Base-by-base conservation (phyloP, 2,888 invertebrate species). In the Campoplex nolae region DNA sequence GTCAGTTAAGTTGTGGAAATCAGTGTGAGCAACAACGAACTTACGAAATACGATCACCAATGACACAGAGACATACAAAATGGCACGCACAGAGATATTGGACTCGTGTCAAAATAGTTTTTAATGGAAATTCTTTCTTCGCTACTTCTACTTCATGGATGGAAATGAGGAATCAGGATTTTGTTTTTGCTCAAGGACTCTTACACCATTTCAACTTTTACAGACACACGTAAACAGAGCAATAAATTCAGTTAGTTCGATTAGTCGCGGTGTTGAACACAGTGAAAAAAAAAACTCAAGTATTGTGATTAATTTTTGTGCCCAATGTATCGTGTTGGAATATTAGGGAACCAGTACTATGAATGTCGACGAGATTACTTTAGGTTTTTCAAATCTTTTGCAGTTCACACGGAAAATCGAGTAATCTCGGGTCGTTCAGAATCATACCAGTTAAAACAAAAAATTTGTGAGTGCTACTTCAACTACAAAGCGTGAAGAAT, bases 11-110 rank as follows among this genome's bases (percentile, higher is more conserved):
- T 87, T 87, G 83, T 74, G 76, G 78, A 77, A 85, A 70, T 58
- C 73, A 73, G 68, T 79, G 83, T 84, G 89, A 88, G 84, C 84
- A 88, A 89, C 88, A 86, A 83, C 88, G 87, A 51, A 83, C 86
- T 88, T 85, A 89, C 87, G 90, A 89, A 89, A 90, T 87, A 90
- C 90, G 90, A 90, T 90, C 89, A 90, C 87, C 90, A 90, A 90
- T 86, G 87, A 90, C 85, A 86, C 89, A 87, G 81, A 88, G 83
- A 88, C 89, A 86, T 88, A 83, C 88, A 85, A 74, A 78, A 73
- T 51, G 58, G 28, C 65, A 32, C 74, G 56, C 28, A 62, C 89
- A 89, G 86, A 88, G 88, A 90, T 8, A 32, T 88, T 76, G 16
- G 70, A 70, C 35, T 68, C 23, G 4, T 32, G 71, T 18, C 51